Conservation (phyloP, 2,888 invertebrate species). For the Tiliacea aurago region DNA sequence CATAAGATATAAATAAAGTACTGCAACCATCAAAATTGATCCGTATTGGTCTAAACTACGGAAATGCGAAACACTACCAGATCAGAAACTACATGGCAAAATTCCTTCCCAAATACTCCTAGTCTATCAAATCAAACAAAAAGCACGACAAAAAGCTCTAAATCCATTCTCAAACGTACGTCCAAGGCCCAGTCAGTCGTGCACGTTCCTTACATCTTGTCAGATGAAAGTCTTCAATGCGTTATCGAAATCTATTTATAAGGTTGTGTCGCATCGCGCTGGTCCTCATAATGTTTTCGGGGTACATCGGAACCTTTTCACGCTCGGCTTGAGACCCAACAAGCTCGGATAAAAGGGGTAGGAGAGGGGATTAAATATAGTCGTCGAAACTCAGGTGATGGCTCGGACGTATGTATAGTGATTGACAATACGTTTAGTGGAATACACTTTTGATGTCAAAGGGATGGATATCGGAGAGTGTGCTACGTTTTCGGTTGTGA, state of each 20-base stretch:
- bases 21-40: background rate
- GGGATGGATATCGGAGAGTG: constrained; percentile 3
- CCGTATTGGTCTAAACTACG: background rate
- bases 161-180: constrained; percentile 50
- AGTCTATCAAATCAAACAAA: constrained; percentile 49
- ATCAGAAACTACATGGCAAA: background rate
- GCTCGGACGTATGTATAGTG: constrained; percentile 59
- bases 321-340: constrained; percentile 79
- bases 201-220: constrained; percentile 51
- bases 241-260: constrained; percentile 68
- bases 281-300: constrained; percentile 64
- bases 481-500: constrained; percentile 18
- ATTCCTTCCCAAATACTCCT: constrained; percentile 10
- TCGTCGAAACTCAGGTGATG: constrained; percentile 68
- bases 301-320: constrained; percentile 78
- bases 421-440: constrained; percentile 63
- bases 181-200: constrained; percentile 41
- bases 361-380: constrained; percentile 67
- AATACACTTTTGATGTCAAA: constrained; percentile 60
- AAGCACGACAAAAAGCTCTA: constrained; percentile 32
- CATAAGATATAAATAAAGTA: background rate
- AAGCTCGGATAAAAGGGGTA: constrained; percentile 67
- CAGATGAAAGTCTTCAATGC: constrained; percentile 60
- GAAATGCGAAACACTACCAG: background rate
- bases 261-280: constrained; percentile 62